Evolutionary conservation across 64 coral and sea anemone species (phyloP).

Genomic region (Pocillopora verrucosa): DNA sequence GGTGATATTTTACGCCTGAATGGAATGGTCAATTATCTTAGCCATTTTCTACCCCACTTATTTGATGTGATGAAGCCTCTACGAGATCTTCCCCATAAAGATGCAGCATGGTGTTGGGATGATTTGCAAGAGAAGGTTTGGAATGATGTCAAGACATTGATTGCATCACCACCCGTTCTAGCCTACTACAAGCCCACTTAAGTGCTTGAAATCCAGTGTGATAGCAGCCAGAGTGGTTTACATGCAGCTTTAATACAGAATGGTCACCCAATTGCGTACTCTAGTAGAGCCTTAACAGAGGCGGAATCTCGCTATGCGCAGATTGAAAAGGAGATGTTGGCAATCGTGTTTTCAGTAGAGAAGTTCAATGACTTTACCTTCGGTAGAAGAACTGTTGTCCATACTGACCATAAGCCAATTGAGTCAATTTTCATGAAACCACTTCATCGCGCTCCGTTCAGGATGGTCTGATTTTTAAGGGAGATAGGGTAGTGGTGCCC

Average conservation of each 20-base stretch:
- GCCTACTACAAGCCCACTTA: neutral
- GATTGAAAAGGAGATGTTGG: neutral
- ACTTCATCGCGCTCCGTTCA: neutral
- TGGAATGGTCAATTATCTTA: constrained; percentile 25
- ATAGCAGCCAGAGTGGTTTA: constrained; percentile 7
- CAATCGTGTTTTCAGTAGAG: neutral
- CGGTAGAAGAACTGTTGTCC: neutral
- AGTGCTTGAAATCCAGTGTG: neutral
- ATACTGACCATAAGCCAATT: neutral
- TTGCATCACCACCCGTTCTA: neutral
- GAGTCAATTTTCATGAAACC: neutral
- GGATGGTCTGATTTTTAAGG: constrained; percentile 12
- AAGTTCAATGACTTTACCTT: neutral
- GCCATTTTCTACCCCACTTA: neutral
- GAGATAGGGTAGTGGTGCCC: neutral
- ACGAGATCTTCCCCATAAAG: neutral
- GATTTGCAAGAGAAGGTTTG: constrained; percentile 1
- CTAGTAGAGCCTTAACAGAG: neutral
- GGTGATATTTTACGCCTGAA: neutral
- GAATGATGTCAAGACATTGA: neutral
- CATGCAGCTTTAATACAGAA: neutral
- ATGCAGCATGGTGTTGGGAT: neutral
- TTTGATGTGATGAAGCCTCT: neutral
- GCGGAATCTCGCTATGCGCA: neutral
- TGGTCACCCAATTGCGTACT: neutral